Percentiles rank a stretch among this genome's conserved stretches.
phyloP scores from a whole-genome alignment of 2,113 vertebrate species.

The Pogonocichla stellata region DNA sequence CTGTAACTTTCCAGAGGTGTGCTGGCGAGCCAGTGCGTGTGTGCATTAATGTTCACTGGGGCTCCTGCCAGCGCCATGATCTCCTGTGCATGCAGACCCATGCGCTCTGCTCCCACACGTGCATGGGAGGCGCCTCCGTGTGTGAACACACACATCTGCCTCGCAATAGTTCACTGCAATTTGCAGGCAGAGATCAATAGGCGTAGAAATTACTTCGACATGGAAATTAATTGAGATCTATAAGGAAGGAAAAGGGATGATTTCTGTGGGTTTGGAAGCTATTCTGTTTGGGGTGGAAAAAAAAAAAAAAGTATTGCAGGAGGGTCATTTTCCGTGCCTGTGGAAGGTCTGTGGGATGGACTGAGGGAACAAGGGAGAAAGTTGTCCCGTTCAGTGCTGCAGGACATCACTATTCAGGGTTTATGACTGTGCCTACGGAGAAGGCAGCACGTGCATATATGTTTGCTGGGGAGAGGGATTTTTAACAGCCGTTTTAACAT shows the following conservation, averaged over 20 bases:
- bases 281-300: not conserved
- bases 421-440: not conserved
- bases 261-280: not conserved
- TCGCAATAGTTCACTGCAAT: not conserved
- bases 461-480: not conserved
- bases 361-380: not conserved
- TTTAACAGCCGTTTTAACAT: conserved; percentile 8
- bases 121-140: not conserved
- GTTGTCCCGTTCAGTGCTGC: not conserved
- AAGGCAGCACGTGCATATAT: not conserved
- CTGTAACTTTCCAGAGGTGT: not conserved
- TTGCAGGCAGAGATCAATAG: not conserved
- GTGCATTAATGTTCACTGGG: not conserved
- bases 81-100: not conserved
- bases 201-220: not conserved
- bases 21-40: not conserved
- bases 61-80: not conserved
- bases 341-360: not conserved
- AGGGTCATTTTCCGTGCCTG: not conserved
- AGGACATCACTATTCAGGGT: not conserved
- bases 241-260: not conserved
- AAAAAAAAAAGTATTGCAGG: not conserved
- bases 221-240: not conserved
- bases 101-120: not conserved
- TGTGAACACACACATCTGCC: not conserved